phyloP scores from a whole-genome alignment of 2,113 vertebrate species.

The Dissostichus mawsoni region DNA sequence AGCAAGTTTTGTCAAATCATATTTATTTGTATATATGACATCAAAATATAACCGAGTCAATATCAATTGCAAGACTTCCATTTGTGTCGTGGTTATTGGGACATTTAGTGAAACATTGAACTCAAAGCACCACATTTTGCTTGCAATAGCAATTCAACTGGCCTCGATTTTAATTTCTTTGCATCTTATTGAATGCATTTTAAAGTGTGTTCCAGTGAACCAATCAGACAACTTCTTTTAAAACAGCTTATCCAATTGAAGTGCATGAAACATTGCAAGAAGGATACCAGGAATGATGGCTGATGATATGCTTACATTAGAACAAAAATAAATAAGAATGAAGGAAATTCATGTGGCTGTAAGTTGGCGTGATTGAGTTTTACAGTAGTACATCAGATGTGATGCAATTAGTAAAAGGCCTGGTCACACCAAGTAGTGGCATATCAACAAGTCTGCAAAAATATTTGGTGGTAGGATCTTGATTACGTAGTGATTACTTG shows the following conservation, averaged over 20 bases:
- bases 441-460: neutral
- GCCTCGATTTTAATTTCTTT: neutral
- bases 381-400: no score
- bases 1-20: conserved; percentile 58
- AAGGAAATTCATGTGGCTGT: neutral
- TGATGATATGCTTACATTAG: no score
- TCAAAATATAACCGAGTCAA: conserved; percentile 42
- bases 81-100: conserved; percentile 31
- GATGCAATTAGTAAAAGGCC: no score
- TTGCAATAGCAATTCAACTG: neutral
- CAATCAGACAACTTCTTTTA: neutral
- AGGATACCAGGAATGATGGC: no score
- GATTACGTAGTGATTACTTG: neutral
- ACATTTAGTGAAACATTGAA: conserved; percentile 41
- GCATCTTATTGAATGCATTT: neutral
- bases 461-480: neutral
- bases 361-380: neutral
- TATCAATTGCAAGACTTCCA: conserved; percentile 16
- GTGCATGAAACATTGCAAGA: no score
- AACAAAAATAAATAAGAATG: no score
- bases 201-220: neutral
- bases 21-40: conserved; percentile 69
- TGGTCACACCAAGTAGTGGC: neutral
- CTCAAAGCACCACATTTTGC: conserved; percentile 32
- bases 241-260: neutral